These are phyloP conservation scores for Picus viridis DNA, from an alignment of 2,797 vertebrate genomes.

Conservation along the genomic window DNA sequence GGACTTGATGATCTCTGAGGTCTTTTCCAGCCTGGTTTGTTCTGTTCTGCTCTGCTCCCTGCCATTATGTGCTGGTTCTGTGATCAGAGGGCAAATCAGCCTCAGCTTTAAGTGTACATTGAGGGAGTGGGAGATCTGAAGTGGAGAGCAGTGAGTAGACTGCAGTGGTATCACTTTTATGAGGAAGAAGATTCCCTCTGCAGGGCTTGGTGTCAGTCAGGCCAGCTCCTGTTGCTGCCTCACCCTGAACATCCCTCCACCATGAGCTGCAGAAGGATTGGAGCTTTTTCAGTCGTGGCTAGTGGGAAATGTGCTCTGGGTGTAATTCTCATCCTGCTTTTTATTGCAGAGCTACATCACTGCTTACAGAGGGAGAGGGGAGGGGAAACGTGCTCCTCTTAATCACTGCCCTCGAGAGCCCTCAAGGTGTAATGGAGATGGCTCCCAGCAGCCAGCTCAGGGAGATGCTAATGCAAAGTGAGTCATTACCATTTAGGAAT, in stretches of 20 bases:
- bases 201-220: background rate
- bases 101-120: no score
- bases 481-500: constrained; percentile 47
- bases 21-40: no score
- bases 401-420: constrained; percentile 38
- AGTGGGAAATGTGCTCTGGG: constrained; percentile 31
- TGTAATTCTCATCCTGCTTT: constrained; percentile 38
- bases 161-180: background rate
- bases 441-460: background rate
- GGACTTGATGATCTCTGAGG: no score
- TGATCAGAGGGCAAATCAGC: no score
- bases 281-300: constrained; percentile 36
- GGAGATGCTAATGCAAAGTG: constrained; percentile 42
- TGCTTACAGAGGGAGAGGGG: constrained; percentile 10
- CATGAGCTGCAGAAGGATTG: background rate
- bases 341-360: constrained; percentile 47
- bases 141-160: background rate
- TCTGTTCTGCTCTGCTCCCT: no score
- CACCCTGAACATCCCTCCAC: accelerated
- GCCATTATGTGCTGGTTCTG: no score
- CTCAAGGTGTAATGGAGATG: constrained; percentile 42
- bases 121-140: no score
- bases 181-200: background rate
- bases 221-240: background rate
- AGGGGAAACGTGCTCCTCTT: constrained; percentile 33